Percentiles rank a stretch among this genome's conserved stretches.
These are phyloP conservation scores for Stenopsyche tienmushanensis DNA, from an alignment of 1,140 invertebrate genomes.

Conservation along the genomic window DNA sequence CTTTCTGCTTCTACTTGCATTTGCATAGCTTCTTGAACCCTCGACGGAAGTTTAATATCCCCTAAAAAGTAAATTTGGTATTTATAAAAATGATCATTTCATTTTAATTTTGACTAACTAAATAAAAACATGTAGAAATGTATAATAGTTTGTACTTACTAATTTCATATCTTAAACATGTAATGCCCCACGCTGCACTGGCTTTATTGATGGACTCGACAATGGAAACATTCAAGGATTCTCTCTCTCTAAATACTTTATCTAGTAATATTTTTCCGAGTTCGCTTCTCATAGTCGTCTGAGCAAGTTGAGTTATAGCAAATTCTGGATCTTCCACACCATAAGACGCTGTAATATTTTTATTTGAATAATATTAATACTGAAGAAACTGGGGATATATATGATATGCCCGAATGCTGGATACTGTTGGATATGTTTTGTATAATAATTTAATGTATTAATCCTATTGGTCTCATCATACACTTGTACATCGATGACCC, in stretches of 20 bases:
- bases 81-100: neutral
- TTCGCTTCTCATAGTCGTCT: conserved; percentile 99
- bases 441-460: too few species aligned
- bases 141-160: conserved; percentile 62
- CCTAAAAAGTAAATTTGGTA: conserved; percentile 56
- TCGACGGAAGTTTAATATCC: conserved; percentile 87
- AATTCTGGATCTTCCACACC: conserved; percentile 99
- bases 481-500: too few species aligned
- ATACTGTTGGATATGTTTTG: too few species aligned
- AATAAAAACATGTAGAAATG: conserved; percentile 3
- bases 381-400: too few species aligned
- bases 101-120: neutral
- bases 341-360: conserved; percentile 81
- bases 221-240: conserved; percentile 93
- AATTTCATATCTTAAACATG: conserved; percentile 98
- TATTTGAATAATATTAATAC: too few species aligned
- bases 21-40: conserved; percentile 99
- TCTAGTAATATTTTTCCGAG: conserved; percentile 97
- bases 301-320: conserved; percentile 97
- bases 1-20: conserved; percentile 99
- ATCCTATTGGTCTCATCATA: too few species aligned
- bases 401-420: too few species aligned
- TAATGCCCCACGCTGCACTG: conserved; percentile 95
- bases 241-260: conserved; percentile 95
- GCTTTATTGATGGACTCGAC: conserved; percentile 98